phyloP scores from a whole-genome alignment of 2,888 invertebrate species.

The Teleiodes luculella region DNA sequence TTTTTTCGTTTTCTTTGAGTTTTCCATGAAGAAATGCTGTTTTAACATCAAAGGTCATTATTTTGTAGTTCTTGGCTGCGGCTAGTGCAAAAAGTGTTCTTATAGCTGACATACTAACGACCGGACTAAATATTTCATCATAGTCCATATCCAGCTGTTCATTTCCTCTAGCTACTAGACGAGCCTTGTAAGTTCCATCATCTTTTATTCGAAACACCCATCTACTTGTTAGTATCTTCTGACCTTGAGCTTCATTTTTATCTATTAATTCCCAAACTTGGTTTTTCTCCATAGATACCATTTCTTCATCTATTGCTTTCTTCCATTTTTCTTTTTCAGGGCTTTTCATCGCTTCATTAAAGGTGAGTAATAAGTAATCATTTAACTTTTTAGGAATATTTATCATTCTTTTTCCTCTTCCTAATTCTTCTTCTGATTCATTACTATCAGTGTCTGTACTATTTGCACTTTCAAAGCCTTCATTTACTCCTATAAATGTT shows the following conservation, averaged over 20 bases:
- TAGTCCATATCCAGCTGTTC: background rate
- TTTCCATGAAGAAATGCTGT: conserved; percentile 26
- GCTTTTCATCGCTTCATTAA: conserved; percentile 1
- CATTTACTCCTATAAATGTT: background rate
- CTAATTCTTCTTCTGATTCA: background rate
- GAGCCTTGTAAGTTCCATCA: background rate
- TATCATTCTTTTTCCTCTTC: background rate
- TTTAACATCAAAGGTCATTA: conserved; percentile 17
- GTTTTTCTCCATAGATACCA: background rate
- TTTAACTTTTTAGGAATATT: background rate
- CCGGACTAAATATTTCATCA: background rate
- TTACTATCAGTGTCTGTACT: background rate
- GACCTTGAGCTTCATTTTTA: background rate
- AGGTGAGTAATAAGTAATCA: background rate
- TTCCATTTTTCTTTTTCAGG: conserved; percentile 7
- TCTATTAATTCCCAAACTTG: conserved; percentile 1
- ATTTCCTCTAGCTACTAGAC: background rate
- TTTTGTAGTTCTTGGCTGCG: background rate
- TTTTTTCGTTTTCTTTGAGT: conserved; percentile 17
- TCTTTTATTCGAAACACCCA: background rate
- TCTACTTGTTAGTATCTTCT: background rate
- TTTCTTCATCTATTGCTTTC: conserved; percentile 4
- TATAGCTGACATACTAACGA: background rate
- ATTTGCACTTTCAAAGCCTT: background rate
- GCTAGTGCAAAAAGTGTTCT: background rate